Base-by-base conservation (phyloP, 2,113 vertebrate species). In the Rhinoptilus africanus region DNA sequence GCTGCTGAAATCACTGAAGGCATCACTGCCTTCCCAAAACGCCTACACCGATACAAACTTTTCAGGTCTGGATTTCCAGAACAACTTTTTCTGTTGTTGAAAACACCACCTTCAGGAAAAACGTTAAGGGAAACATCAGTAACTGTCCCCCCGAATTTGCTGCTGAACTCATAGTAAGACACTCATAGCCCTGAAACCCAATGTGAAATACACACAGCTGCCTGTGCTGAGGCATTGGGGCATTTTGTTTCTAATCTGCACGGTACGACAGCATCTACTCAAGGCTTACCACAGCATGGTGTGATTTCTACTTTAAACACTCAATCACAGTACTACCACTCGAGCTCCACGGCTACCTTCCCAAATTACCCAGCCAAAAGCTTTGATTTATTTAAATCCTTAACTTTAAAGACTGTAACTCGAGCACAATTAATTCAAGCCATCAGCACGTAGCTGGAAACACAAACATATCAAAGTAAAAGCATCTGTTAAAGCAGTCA, bases 361-460 rank as follows among this genome's bases (percentile, higher is more conserved):
- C 43, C 66, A 85, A 89, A 89, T 60, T 17, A 95, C 30, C 16
- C 16, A 89, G 39, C 51, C 51, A 64, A 89, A 81, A 82, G 35
- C 87, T 92, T 68, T 77, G 59, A 91, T 94, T 94, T 67, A 87
- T 86, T 91, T 88, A 91, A 87, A 88, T 35, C 69, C 69, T 93
- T 71, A 66, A 77, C 67, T 84, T 88, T 76, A 84, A 96, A 92
- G 84, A 64, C 54, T 77, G 63, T 39, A 74, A 69, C 75, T 60
- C 30, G 16, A 93, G 51, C 27, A 39, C 32, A 83, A 79, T 64
- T 77, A 83, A 86, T 74, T 73, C 66, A 81, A 82, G 43, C 37
- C 54, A 59, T 32, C 80, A 92, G 48, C 30, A 43, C 3, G 1
- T 17, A 77, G 74, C 64, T 89, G 71, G 48, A 59, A 91, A 92